Base-by-base conservation (phyloP, 2,113 vertebrate genomes). In the Maccullochella peelii region DNA sequence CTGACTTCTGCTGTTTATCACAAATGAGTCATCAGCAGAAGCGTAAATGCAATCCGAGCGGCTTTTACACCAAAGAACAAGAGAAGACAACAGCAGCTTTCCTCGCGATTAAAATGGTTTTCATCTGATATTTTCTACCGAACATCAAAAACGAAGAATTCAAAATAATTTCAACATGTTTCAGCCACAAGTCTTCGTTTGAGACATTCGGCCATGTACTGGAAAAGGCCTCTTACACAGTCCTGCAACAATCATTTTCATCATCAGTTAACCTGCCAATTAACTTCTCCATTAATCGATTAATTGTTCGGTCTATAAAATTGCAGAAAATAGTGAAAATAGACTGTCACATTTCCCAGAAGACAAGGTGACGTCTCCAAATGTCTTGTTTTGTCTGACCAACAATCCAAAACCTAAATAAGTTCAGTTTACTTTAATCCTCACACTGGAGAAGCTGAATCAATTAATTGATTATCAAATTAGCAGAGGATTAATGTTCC, bases 1-100 rank as follows among this genome's bases (percentile, higher is more conserved):
- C 80, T 25, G 79, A 80, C 63, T 59, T 47, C 66, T 76, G 80
- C 80, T 44, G 20, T 50, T 76, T 18, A 80, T 84, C 88, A 77
- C 30, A 30, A 72, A 84, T 71, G 82, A 86, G 68, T 85, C 75
- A 86, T 30, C 12, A 55, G 62, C 49, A 49, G 27, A 54, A 55
- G 75, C 44, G 66, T 57, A 70, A 81, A 81, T 5, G 62, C 21
- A 57, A 79, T 79, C 49, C 30, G 52, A 33, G 58, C 0, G 16
- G 33, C 63, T 27, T 73, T 80, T 73, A 77, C 8, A 38, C 33
- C 30, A 5, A 21, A 38, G 57, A 62, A 49, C 20, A 44, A 14
- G 57, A 50, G 18, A 8, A 2, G 47, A 55, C 21, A 18, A 44
- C 52, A 62, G n/a, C 0, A 7, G 16, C 7, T 38, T 21, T 21